A percentile compares a stretch with the other conserved stretches of the same genome.
phyloP scores from a whole-genome alignment of 1,140 invertebrate genomes.

The Ruditapes philippinarum region DNA sequence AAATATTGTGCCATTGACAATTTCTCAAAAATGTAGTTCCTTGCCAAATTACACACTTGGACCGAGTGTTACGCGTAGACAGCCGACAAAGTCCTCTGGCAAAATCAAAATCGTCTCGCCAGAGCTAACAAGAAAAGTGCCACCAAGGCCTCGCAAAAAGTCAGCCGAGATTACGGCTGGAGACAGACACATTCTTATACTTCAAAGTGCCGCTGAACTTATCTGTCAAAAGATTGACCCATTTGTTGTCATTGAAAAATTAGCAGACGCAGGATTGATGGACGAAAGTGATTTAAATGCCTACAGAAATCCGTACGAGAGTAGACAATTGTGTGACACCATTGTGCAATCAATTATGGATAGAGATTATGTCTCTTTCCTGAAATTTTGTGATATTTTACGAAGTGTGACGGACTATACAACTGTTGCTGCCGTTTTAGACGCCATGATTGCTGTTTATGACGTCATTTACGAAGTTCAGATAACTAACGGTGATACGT shows the following conservation, averaged over 20 bases:
- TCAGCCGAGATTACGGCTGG: slow-evolving; percentile 73
- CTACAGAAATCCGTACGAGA: slow-evolving; percentile 79
- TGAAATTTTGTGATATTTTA: slow-evolving; percentile 78
- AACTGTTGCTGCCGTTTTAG: slow-evolving; percentile 76
- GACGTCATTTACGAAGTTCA: slow-evolving; percentile 79
- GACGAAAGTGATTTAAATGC: slow-evolving; percentile 73
- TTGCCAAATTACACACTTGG: slow-evolving; percentile 47
- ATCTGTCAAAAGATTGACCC: slow-evolving; percentile 81
- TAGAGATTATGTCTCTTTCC: slow-evolving; percentile 72
- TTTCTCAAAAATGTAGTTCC: slow-evolving; percentile 17
- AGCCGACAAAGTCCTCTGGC: slow-evolving; percentile 36
- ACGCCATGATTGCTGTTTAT: slow-evolving; percentile 81
- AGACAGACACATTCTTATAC: slow-evolving; percentile 78
- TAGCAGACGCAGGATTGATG: slow-evolving; percentile 74
- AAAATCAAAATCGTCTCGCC: slow-evolving; percentile 80
- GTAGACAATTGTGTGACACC: slow-evolving; percentile 79
- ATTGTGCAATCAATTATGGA: slow-evolving; percentile 77
- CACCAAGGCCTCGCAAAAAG: slow-evolving; percentile 67
- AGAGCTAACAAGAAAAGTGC: slow-evolving; percentile 70
- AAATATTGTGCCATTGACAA: neutral
- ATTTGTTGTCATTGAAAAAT: slow-evolving; percentile 74
- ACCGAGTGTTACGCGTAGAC: neutral
- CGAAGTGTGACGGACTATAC: slow-evolving; percentile 66
- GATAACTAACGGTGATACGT: slow-evolving; percentile 53
- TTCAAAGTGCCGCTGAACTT: slow-evolving; percentile 79